Conservation (phyloP, 1,140 invertebrate genomes). For the Neodiprion pinetum region DNA sequence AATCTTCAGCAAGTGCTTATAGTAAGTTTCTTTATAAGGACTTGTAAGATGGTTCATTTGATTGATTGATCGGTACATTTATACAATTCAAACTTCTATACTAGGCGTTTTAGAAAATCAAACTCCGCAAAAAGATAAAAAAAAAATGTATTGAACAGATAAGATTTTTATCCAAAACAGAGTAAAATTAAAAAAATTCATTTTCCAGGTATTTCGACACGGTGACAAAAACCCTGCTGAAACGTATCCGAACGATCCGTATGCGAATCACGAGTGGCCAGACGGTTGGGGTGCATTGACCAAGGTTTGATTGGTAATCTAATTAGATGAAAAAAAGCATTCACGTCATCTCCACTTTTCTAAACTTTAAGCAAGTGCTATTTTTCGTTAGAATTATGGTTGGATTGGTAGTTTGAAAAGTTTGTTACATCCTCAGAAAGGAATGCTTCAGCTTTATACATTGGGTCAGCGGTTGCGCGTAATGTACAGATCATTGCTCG, state of each 20-base stretch:
- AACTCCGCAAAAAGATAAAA: conserved; percentile 3
- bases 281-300: conserved; percentile 74
- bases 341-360: conserved; percentile 15
- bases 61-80: neutral
- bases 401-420: conserved; percentile 16
- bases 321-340: neutral
- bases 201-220: conserved; percentile 74
- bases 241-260: conserved; percentile 75
- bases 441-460: conserved; percentile 78
- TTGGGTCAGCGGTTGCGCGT: conserved; percentile 77
- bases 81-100: neutral
- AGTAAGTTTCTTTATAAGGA: conserved; percentile 37
- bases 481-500: conserved; percentile 73
- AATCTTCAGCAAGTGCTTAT: conserved; percentile 42
- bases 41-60: neutral
- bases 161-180: neutral
- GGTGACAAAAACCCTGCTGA: conserved; percentile 75
- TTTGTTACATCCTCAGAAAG: conserved; percentile 66
- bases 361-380: conserved; percentile 14
- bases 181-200: neutral
- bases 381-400: neutral
- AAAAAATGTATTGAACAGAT: neutral
- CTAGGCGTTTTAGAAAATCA: neutral
- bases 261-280: conserved; percentile 72
- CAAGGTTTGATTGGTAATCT: conserved; percentile 65